These are phyloP conservation scores for Aspidoscelis tigris DNA, from an alignment of 2,113 vertebrate genomes.

Conservation along the genomic window DNA sequence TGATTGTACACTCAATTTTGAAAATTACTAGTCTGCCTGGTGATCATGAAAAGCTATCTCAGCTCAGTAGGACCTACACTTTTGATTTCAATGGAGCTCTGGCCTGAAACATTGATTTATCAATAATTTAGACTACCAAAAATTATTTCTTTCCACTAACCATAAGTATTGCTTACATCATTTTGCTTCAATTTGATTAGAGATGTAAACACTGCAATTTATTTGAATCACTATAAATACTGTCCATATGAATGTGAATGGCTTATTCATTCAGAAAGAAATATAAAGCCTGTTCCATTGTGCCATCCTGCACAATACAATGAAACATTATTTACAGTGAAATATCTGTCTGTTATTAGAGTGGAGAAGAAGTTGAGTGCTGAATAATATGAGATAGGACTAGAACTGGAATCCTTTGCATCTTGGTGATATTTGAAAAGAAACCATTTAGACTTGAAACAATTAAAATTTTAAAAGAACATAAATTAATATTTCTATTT, in stretches of 20 bases:
- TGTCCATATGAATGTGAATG: neutral
- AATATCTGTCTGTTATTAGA: conserved; percentile 35
- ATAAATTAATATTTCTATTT: neutral
- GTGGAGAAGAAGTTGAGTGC: conserved; percentile 37
- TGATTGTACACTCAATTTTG: conserved; percentile 38
- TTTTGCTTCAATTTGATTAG: conserved; percentile 14
- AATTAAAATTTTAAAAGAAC: conserved; percentile 26
- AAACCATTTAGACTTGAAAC: conserved; percentile 16
- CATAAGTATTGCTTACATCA: conserved; percentile 4
- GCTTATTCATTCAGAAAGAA: neutral
- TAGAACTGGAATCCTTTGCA: neutral
- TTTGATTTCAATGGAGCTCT: conserved; percentile 18
- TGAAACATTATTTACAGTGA: conserved; percentile 50
- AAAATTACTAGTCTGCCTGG: conserved; percentile 26
- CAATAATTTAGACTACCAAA: conserved; percentile 17
- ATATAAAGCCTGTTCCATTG: conserved; percentile 13
- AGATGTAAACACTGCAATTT: conserved; percentile 3
- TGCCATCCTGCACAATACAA: conserved; percentile 37
- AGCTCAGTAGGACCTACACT: conserved; percentile 19
- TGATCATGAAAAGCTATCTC: conserved; percentile 35
- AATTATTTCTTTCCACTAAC: neutral
- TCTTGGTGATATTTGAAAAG: neutral
- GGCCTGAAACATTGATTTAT: conserved; percentile 27
- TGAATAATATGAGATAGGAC: conserved; percentile 13
- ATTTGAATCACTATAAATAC: conserved; percentile 11